These are phyloP conservation scores for Haliclona indistincta DNA, from an alignment of 37 sponge, comb jelly and placozoan species.

Conservation along the genomic window DNA sequence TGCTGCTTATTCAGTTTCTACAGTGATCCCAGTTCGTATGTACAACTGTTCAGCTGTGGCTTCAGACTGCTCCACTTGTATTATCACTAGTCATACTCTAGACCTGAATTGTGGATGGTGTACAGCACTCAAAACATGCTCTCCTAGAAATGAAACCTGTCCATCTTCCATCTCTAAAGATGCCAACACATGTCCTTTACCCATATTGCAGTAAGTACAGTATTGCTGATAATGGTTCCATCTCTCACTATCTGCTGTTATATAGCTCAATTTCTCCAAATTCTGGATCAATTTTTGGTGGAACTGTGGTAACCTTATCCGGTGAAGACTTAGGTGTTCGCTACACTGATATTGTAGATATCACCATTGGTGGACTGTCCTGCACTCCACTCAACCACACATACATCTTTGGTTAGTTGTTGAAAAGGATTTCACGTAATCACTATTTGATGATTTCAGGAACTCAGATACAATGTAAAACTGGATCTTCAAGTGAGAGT, in stretches of 20 bases:
- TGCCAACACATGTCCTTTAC: too few species aligned
- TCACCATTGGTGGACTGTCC: not conserved
- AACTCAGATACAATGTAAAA: not conserved
- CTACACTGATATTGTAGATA: not conserved
- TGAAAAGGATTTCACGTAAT: not conserved
- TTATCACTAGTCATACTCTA: not conserved
- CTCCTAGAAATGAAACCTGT: not conserved
- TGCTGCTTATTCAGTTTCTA: too few species aligned
- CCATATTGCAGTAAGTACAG: not conserved
- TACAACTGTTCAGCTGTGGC: not conserved
- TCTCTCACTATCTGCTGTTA: not conserved
- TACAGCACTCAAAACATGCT: not conserved
- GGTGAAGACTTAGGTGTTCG: not conserved
- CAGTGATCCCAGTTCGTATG: too few species aligned
- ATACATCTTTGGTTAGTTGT: too few species aligned
- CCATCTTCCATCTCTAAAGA: too few species aligned
- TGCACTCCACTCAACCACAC: not conserved
- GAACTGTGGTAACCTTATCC: not conserved
- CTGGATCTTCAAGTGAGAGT: not conserved
- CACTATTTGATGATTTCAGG: not conserved
- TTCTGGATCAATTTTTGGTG: conserved; percentile 6
- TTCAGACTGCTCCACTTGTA: not conserved
- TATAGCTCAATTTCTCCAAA: not conserved
- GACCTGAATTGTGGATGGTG: conserved; percentile 8
- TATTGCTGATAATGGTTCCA: not conserved